phyloP scores from a whole-genome alignment of 2,888 invertebrate genomes.

The Adelphocoris suturalis region DNA sequence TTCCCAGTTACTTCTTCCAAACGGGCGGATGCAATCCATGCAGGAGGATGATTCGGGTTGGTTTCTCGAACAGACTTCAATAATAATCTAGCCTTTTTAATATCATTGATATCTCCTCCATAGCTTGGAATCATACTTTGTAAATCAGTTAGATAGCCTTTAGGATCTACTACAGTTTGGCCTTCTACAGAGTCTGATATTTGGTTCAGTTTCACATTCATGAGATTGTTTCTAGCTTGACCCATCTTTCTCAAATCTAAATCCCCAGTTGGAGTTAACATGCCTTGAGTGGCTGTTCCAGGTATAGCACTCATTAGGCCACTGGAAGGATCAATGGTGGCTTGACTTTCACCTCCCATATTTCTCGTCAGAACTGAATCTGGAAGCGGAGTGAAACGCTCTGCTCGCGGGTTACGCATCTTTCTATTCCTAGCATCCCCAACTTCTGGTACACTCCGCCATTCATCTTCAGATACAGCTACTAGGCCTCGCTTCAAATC shows the following conservation, averaged over 20 bases:
- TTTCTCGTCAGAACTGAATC: conserved; percentile 95
- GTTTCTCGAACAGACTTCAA: conserved; percentile 98
- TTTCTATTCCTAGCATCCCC: conserved; percentile 99
- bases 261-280: conserved; percentile 90
- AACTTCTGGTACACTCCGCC: conserved; percentile 98
- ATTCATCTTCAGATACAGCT: conserved; percentile 93
- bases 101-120: conserved; percentile 97
- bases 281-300: conserved; percentile 90
- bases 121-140: conserved; percentile 99
- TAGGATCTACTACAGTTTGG: conserved; percentile 99
- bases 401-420: conserved; percentile 95
- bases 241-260: conserved; percentile 99
- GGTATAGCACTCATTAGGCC: conserved; percentile 91
- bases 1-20: conserved; percentile 99
- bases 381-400: conserved; percentile 98
- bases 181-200: conserved; percentile 98
- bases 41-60: conserved; percentile 99
- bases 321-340: conserved; percentile 90
- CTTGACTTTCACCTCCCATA: conserved; percentile 88
- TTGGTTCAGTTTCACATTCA: conserved; percentile 99
- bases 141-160: conserved; percentile 99
- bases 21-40: conserved; percentile 99
- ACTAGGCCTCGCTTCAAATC: conserved; percentile 94
- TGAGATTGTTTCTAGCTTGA: conserved; percentile 98
- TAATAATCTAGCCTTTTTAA: conserved; percentile 96